Percentiles rank a stretch among this genome's conserved stretches.
These are phyloP conservation scores for Platichthys flesus DNA, from an alignment of 2,113 vertebrate genomes.

Conservation along the genomic window DNA sequence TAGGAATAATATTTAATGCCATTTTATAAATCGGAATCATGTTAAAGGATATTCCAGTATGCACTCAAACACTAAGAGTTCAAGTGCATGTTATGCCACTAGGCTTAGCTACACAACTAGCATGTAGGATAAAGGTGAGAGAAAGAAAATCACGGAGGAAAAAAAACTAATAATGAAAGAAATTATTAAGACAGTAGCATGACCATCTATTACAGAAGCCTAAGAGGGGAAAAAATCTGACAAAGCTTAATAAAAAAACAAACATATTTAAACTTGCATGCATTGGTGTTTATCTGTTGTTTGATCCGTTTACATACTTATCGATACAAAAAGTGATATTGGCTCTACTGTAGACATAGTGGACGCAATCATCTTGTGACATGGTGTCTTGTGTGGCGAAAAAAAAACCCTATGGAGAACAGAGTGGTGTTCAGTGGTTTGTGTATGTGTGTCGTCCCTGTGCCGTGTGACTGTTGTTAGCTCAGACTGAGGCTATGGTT, in stretches of 20 bases:
- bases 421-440: slow-evolving; percentile 94
- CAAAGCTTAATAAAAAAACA: slow-evolving; percentile 51
- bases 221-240: slow-evolving; percentile 60
- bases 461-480: slow-evolving; percentile 92
- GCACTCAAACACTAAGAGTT: slow-evolving; percentile 71
- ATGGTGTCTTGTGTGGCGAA: slow-evolving; percentile 86
- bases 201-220: slow-evolving; percentile 82
- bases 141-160: slow-evolving; percentile 32
- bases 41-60: slow-evolving; percentile 86
- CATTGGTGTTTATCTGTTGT: slow-evolving; percentile 91
- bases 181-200: slow-evolving; percentile 88
- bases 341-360: slow-evolving; percentile 91
- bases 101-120: slow-evolving; percentile 86
- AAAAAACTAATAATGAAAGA: slow-evolving; percentile 60
- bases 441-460: slow-evolving; percentile 93
- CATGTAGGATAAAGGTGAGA: slow-evolving; percentile 90
- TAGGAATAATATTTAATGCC: slow-evolving; percentile 96
- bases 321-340: slow-evolving; percentile 87
- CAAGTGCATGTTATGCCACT: slow-evolving; percentile 89
- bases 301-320: slow-evolving; percentile 90
- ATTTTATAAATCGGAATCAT: slow-evolving; percentile 92
- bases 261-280: slow-evolving; percentile 93
- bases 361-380: slow-evolving; percentile 90
- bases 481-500: slow-evolving; percentile 87
- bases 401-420: slow-evolving; percentile 78